Conservation (phyloP, 2,113 vertebrate species). For the Phaetusa simplex region DNA sequence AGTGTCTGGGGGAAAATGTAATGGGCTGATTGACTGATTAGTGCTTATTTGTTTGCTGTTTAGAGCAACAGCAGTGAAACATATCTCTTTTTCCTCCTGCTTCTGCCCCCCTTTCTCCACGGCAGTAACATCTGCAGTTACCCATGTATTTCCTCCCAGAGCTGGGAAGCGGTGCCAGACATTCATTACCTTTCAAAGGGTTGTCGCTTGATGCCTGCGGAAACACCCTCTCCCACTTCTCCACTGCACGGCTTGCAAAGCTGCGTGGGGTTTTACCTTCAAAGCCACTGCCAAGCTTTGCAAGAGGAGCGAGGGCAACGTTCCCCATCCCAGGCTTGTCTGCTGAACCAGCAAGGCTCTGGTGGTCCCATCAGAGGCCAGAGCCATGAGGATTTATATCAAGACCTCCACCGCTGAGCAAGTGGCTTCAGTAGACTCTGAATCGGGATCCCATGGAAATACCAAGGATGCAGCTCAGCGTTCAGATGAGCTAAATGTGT, state of each 20-base stretch:
- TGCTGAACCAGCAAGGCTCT: neutral
- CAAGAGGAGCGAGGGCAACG: neutral
- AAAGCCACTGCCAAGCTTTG: neutral
- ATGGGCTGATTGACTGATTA: neutral
- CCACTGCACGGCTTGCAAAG: neutral
- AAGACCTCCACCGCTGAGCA: neutral
- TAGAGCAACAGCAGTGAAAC: neutral
- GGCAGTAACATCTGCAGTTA: neutral
- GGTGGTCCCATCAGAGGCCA: neutral
- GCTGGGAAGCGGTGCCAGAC: neutral
- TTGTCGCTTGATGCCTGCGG: fast-evolving
- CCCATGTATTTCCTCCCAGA: fast-evolving
- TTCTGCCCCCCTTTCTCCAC: neutral
- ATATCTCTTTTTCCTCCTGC: neutral
- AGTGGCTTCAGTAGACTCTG: neutral
- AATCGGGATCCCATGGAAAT: neutral
- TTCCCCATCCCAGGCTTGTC: neutral
- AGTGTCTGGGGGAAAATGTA: neutral
- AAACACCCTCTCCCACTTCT: neutral
- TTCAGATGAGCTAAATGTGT: neutral
- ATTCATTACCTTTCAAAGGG: neutral
- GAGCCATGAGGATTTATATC: neutral
- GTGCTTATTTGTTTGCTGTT: neutral
- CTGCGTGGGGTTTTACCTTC: fast-evolving
- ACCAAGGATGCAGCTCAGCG: neutral